Conservation (phyloP, 2,797 vertebrate genomes). For the Pyrocephalus nanus region DNA sequence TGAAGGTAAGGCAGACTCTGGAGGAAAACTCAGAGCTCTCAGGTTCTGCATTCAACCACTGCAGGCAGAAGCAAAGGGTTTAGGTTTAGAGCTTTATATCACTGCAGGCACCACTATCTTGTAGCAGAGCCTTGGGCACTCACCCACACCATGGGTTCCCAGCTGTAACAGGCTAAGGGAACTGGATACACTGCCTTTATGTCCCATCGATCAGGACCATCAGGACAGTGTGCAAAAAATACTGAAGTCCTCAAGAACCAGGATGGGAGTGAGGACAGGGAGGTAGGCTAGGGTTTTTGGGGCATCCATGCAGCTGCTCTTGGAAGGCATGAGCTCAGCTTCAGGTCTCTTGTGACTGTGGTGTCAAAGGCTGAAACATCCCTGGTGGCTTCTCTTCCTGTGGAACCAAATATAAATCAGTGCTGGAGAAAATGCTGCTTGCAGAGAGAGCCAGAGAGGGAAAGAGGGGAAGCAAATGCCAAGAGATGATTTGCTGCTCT, state of each 20-base stretch:
- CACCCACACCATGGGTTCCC: fast-evolving
- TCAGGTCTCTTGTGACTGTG: not conserved
- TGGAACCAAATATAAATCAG: conserved; percentile 46
- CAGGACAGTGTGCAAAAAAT: not conserved
- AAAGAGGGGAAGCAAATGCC: conserved; percentile 24
- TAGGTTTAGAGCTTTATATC: not conserved
- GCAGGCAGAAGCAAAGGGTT: not conserved
- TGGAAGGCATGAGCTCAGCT: not conserved
- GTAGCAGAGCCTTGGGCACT: not conserved
- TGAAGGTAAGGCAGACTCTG: not conserved
- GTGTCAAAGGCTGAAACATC: conserved; percentile 14
- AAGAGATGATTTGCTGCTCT: conserved; percentile 61
- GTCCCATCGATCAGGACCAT: not conserved
- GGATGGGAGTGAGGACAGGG: not conserved
- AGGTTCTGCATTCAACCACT: not conserved
- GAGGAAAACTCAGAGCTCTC: not conserved
- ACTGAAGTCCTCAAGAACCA: not conserved
- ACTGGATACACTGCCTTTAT: not conserved
- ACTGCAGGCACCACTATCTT: not conserved
- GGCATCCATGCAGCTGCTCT: not conserved
- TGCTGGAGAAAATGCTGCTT: conserved; percentile 31
- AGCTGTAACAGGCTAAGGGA: not conserved
- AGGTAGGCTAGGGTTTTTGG: not conserved
- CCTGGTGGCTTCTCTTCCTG: not conserved
- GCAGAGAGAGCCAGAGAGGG: not conserved